These are phyloP conservation scores for Hypolimnas misippus DNA, from an alignment of 2,888 invertebrate species.

Conservation along the genomic window DNA sequence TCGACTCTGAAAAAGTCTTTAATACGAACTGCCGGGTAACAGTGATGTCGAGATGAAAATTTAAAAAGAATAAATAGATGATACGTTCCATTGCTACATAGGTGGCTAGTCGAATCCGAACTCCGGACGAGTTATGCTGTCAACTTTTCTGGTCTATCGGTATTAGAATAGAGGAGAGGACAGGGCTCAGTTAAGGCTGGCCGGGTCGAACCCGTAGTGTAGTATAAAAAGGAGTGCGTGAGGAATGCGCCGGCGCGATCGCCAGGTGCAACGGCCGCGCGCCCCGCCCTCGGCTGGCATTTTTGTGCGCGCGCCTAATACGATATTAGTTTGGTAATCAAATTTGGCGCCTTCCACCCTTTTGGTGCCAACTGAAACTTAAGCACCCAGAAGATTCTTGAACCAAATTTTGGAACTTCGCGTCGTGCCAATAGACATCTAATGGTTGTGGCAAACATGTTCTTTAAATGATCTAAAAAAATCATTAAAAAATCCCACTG, in stretches of 20 bases:
- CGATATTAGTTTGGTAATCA: slow-evolving; percentile 60
- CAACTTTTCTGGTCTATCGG: slow-evolving; percentile 55
- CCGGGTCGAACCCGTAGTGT: slow-evolving; percentile 66
- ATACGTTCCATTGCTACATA: slow-evolving; percentile 44
- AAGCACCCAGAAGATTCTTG: not conserved
- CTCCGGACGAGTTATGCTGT: slow-evolving; percentile 49
- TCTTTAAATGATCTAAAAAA: no score
- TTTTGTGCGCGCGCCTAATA: slow-evolving; percentile 72
- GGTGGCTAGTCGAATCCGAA: slow-evolving; percentile 24
- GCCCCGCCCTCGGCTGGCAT: slow-evolving; percentile 73
- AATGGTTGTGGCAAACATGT: no score
- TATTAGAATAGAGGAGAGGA: slow-evolving; percentile 49
- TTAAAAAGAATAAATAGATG: slow-evolving; percentile 61
- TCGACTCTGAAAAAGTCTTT: slow-evolving; percentile 57
- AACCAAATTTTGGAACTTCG: no score
- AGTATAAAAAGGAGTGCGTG: slow-evolving; percentile 81
- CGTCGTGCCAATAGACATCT: no score
- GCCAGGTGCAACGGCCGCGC: slow-evolving; percentile 81
- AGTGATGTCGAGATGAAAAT: slow-evolving; percentile 59
- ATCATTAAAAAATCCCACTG: not conserved
- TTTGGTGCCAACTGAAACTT: not conserved
- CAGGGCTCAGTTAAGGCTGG: slow-evolving; percentile 61
- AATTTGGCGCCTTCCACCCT: slow-evolving; percentile 46
- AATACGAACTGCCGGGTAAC: slow-evolving; percentile 59
- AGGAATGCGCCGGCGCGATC: slow-evolving; percentile 76